Evolutionary conservation across 2,113 vertebrate species (phyloP), one percentile per base, ranked within the genome.

Genomic region (Ploceus nigricollis): DNA sequence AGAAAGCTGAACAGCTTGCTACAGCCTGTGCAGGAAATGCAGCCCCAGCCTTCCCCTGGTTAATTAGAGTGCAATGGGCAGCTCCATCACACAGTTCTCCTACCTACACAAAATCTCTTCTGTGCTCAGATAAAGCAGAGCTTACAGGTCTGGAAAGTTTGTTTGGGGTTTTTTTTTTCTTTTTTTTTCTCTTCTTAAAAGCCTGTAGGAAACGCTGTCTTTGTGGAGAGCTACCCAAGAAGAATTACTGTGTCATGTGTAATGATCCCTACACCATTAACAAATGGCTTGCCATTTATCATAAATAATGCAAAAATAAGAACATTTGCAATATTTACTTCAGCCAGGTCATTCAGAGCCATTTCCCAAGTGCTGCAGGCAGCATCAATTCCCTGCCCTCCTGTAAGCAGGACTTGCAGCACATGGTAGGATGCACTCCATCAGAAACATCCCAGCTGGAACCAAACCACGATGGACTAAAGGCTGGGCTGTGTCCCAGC

Each of bases 241-340:
- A 28, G 35, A 25, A 37, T 53, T 21, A 4, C 16, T 35, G 25
- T 25, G 30, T 7, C 44, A 35, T 0, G 0, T 16, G 27, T 39
- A 61, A 5, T 2, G 4, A 27, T 37, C 33, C 27, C 27, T 13
- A 33, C 10, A 21, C 8, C 16, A 13, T 1, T 16, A 13, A 31
- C 22, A 51, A 30, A 13, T 20, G 21, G 25, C 39, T 25, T 61
- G 37, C 39, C 9, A 13, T 7, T 72, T 37, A 31, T 17, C 22
- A 6, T 11, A 31, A 63, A 39, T 27, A 45, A 39, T 9, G 22
- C 22, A 72, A 54, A 63, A 45, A 5, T 4, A 18, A 63, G 28
- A 22, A 72, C 33, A 45, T 39, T 40, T 28, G 39, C 18, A 18
- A 8, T 18, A 3, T 2, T 54, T 27, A 6, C 33, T 45, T 27